Conservation (phyloP, 2,113 vertebrate genomes). For the Chiloscyllium plagiosum region DNA sequence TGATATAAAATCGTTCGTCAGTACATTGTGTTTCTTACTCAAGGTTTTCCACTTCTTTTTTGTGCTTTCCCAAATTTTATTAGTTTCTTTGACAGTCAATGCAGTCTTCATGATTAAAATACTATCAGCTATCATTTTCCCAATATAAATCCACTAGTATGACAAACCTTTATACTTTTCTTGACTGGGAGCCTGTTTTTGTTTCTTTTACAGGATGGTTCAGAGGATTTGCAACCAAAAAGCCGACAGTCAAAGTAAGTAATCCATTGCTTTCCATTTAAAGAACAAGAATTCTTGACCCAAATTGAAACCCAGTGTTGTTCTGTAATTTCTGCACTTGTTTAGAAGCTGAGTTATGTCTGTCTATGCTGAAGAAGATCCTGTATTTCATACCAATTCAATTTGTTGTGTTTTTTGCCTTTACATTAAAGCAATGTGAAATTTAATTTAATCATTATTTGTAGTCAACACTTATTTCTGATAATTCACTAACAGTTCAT, state of each 20-base stretch:
- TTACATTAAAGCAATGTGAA: background rate
- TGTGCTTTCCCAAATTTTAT: background rate
- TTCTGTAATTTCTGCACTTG: background rate
- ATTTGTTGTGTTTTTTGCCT: background rate
- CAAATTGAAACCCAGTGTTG: background rate
- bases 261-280: background rate
- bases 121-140: background rate
- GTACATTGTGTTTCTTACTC: background rate
- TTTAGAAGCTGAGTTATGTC: conserved; percentile 1
- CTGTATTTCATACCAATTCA: background rate
- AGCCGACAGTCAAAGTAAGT: conserved; percentile 81
- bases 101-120: background rate
- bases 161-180: background rate
- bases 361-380: background rate
- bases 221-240: conserved; percentile 84
- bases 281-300: background rate
- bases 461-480: background rate
- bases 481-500: background rate
- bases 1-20: background rate
- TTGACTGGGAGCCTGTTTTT: background rate
- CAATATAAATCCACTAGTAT: background rate
- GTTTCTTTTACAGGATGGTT: conserved; percentile 82
- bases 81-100: background rate
- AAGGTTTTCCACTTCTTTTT: background rate
- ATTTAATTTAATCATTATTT: background rate